These are phyloP conservation scores for Nesoenas mayeri DNA, from an alignment of 2,113 vertebrate genomes.

Conservation along the genomic window DNA sequence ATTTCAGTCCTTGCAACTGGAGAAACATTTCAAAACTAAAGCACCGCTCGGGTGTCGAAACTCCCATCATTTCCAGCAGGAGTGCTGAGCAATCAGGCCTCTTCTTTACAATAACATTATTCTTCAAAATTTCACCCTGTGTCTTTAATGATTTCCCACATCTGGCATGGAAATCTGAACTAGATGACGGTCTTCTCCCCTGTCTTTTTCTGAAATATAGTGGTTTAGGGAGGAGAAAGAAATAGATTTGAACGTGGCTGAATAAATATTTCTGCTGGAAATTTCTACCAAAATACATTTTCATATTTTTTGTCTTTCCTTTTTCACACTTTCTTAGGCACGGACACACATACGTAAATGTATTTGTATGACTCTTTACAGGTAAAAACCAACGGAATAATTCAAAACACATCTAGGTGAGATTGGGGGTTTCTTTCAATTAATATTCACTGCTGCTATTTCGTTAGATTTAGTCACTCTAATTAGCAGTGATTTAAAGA, in stretches of 20 bases:
- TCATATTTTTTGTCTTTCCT: background rate
- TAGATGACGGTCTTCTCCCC: background rate
- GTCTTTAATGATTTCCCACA: background rate
- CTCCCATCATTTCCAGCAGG: background rate
- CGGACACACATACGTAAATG: background rate
- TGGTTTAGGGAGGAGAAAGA: background rate
- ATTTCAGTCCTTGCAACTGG: background rate
- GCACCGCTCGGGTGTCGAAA: background rate
- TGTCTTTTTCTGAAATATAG: background rate
- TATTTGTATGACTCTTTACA: background rate
- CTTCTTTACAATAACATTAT: background rate
- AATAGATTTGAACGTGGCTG: background rate
- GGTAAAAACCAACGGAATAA: background rate
- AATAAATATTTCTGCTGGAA: background rate
- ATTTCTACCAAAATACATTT: background rate
- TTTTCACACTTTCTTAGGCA: background rate
- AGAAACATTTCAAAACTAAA: background rate
- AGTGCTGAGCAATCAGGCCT: background rate
- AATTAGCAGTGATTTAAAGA: slow-evolving; percentile 58
- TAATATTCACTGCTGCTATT: slow-evolving; percentile 48
- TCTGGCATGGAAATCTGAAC: background rate
- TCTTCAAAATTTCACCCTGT: background rate
- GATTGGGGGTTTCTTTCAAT: slow-evolving; percentile 6
- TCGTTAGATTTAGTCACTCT: slow-evolving; percentile 19
- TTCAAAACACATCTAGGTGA: background rate